These are phyloP conservation scores for Drosophila saltans DNA, from an alignment of 1,140 invertebrate species.

Conservation along the genomic window DNA sequence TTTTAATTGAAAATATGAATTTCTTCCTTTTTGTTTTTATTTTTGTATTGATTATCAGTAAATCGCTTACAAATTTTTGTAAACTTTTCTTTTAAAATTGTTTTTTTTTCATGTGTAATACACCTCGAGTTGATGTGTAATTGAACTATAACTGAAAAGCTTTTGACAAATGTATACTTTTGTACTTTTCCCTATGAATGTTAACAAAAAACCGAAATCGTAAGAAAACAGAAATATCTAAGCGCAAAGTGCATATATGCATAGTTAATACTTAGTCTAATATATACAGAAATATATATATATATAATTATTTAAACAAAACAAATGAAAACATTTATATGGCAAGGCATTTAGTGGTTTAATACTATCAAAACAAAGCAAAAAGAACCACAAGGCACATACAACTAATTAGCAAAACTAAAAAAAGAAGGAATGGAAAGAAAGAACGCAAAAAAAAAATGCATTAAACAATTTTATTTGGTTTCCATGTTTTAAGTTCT, in stretches of 20 bases:
- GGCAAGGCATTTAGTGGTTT: constrained; percentile 72
- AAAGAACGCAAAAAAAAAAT: constrained; percentile 39
- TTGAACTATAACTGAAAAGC: constrained; percentile 65
- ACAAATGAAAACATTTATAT: constrained; percentile 61
- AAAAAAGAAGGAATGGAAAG: constrained; percentile 29
- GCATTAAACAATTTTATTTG: constrained; percentile 41
- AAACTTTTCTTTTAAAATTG: constrained; percentile 23
- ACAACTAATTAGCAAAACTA: constrained; percentile 50
- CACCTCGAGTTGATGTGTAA: constrained; percentile 46
- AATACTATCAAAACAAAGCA: constrained; percentile 40
- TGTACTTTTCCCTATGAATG: constrained; percentile 73
- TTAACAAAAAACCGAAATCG: constrained; percentile 43
- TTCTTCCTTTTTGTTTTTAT: neutral
- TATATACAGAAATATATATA: constrained; percentile 61
- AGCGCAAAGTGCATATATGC: constrained; percentile 64
- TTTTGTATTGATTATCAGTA: neutral
- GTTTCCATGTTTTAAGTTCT: constrained; percentile 25
- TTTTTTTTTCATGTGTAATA: constrained; percentile 36
- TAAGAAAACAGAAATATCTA: constrained; percentile 41
- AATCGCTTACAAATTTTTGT: neutral
- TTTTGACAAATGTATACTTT: constrained; percentile 77
- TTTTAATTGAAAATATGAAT: neutral
- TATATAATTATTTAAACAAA: constrained; percentile 73
- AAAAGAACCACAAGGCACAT: constrained; percentile 21
- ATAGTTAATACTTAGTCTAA: constrained; percentile 77